Evolutionary conservation across 2,888 invertebrate genomes (phyloP).

Genomic region (Dasysyrphus albostriatus): DNA sequence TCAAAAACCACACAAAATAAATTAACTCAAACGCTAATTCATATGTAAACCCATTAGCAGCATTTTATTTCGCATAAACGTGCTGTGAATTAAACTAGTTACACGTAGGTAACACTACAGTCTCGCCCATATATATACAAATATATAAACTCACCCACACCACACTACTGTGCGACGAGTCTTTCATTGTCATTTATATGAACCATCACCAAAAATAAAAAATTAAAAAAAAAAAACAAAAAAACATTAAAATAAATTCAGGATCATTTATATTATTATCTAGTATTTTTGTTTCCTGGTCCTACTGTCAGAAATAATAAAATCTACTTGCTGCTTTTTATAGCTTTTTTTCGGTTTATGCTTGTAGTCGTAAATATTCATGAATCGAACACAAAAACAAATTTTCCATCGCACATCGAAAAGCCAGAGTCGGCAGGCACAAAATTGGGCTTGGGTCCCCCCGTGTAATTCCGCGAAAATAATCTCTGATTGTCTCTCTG

Average conservation of each 20-base stretch:
- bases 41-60: slow-evolving; percentile 73
- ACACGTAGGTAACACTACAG: slow-evolving; percentile 5
- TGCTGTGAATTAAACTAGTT: slow-evolving; percentile 67
- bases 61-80: slow-evolving; percentile 73
- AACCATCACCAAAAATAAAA: slow-evolving; percentile 4
- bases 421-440: background rate
- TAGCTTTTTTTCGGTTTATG: background rate
- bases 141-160: slow-evolving; percentile 53
- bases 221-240: slow-evolving; percentile 9
- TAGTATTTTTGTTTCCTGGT: background rate
- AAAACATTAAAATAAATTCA: slow-evolving; percentile 24
- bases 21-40: slow-evolving; percentile 64
- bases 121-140: slow-evolving; percentile 2
- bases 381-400: slow-evolving; percentile 62
- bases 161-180: background rate
- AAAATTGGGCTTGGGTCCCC: slow-evolving; percentile 13
- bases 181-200: background rate
- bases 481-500: slow-evolving; percentile 70
- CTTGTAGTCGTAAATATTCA: slow-evolving; percentile 56
- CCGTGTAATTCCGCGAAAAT: slow-evolving; percentile 72
- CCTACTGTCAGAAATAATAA: slow-evolving; percentile 43
- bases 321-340: background rate
- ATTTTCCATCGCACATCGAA: slow-evolving; percentile 50
- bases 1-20: slow-evolving; percentile 29
- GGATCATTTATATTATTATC: slow-evolving; percentile 28